Percentiles rank a stretch among this genome's conserved stretches.
phyloP scores from a whole-genome alignment of 1,140 invertebrate genomes.

The Streblospio benedicti region DNA sequence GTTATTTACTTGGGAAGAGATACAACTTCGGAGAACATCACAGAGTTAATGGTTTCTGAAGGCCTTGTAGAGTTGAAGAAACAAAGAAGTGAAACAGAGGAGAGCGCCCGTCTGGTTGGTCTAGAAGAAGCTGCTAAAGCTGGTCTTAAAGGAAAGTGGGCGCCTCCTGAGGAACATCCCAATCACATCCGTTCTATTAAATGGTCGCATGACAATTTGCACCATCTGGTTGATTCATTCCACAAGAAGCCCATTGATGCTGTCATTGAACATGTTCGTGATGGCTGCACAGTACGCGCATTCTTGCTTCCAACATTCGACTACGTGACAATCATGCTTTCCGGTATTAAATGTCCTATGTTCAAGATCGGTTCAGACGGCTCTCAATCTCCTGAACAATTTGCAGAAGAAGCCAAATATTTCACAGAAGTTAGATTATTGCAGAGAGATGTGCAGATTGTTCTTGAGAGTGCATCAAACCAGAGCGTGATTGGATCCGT shows the following conservation, averaged over 20 bases:
- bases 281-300: slow-evolving; percentile 86
- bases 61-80: slow-evolving; percentile 71
- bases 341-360: slow-evolving; percentile 69
- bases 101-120: slow-evolving; percentile 58
- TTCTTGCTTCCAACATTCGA: slow-evolving; percentile 78
- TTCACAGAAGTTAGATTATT: slow-evolving; percentile 85
- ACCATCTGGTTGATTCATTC: slow-evolving; percentile 70
- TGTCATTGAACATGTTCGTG: slow-evolving; percentile 88
- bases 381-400: slow-evolving; percentile 54
- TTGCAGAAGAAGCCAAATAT: slow-evolving; percentile 73
- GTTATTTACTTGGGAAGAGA: slow-evolving; percentile 77
- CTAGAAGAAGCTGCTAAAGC: slow-evolving; percentile 84
- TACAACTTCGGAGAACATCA: slow-evolving; percentile 70
- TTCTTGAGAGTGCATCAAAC: slow-evolving; percentile 83
- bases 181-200: slow-evolving; percentile 75
- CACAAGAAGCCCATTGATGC: slow-evolving; percentile 67
- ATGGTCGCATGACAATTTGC: slow-evolving; percentile 75
- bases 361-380: slow-evolving; percentile 63
- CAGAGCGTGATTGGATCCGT: slow-evolving; percentile 79
- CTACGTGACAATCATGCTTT: slow-evolving; percentile 85
- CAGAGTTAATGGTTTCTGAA: slow-evolving; percentile 74
- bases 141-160: slow-evolving; percentile 79
- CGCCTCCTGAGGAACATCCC: slow-evolving; percentile 40
- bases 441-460: slow-evolving; percentile 85
- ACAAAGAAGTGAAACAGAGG: not conserved